Evolutionary conservation across 2,888 invertebrate species (phyloP), one percentile per base, ranked within the genome.

Genomic region (Cosmia trapezina): DNA sequence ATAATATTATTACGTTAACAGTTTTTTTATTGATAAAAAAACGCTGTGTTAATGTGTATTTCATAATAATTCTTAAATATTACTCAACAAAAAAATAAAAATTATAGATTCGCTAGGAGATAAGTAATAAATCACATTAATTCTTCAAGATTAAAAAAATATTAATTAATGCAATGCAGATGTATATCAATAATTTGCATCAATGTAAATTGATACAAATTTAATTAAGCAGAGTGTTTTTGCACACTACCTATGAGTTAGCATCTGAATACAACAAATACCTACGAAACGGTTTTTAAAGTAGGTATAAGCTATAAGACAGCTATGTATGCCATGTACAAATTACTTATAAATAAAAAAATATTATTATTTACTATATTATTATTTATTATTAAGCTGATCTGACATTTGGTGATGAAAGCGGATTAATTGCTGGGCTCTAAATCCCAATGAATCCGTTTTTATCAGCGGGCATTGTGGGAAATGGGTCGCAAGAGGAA

Each of bases 191-290:
- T 68, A 33, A 43, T 37, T 53, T 60, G 19, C 41, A 68, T 49
- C 19, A 64, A 47, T 41, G 11, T 74, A 37, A 43, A 47, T 37
- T 69, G 28, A 74, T 67, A 22, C 53, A 65, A 53, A 53, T 41
- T 5, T 2, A 45, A 62, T 19, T 19, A 37, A 49, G 33, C n/a
- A 11, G 4, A 11, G 4, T 14, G 1, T 43, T 33, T 28, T 51
- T 28, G 4, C 3, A 53, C 7, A 63, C n/a, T 22, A 49, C 5
- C 37, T 17, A 43, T 41, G 14, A 53, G 47, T 47, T 17, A 17
- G n/a, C 33, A 5, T 1, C 9, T 45, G 12, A 41, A 74, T 22
- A 41, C 5, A 7, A 8, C 41, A 41, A 5, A 8, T 41, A 41
- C 41, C 4, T 37, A 37, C 5, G 4, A 4, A 37, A 37, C 37